Evolutionary conservation across 2,888 invertebrate species (phyloP), one percentile per base, ranked within the genome.

Genomic region (Ochlodes sylvanus): DNA sequence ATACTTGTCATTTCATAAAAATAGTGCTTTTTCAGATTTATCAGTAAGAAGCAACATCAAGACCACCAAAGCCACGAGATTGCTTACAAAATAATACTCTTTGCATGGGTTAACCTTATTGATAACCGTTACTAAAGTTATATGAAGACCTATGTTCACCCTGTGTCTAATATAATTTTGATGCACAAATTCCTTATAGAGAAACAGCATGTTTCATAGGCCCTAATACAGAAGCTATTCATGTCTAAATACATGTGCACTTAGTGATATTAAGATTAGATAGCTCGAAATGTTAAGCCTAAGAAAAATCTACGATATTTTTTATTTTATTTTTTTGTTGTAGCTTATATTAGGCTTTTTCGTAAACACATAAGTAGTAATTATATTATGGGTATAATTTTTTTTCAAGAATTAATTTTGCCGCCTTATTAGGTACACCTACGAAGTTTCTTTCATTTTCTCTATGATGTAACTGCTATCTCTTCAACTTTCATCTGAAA

Each of bases 401-500:
- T 86, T 87, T 87, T 86, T 82, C 83, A 85, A 90, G 81, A 89
- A 85, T 86, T 86, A 85, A 86, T 85, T 89, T 87, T 85, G 88
- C 88, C 87, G 86, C 86, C 87, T 82, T 84, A 84, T 86, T 87
- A 88, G 88, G 87, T 91, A 91, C 89, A 89, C 87, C 89, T 92
- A 92, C 85, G 83, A 89, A 90, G 85, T 89, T 93, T 89, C 87
- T 87, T 89, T 90, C 86, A 89, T 88, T 88, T 90, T 88, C 89
- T 88, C 90, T 90, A 89, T 83, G 82, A 79, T 75, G 82, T 76
- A 77, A 81, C 79, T 72, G 85, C 86, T 81, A 85, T 82, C 89
- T 89, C 92, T 93, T 94, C 94, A 94, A 93, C 93, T 93, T 77
- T 93, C 94, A 89, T 93, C 94, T 94, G 93, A 63, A 92, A 92